Base-by-base conservation (phyloP, 2,888 invertebrate species). In the Aphelenchoides bicaudatus region DNA sequence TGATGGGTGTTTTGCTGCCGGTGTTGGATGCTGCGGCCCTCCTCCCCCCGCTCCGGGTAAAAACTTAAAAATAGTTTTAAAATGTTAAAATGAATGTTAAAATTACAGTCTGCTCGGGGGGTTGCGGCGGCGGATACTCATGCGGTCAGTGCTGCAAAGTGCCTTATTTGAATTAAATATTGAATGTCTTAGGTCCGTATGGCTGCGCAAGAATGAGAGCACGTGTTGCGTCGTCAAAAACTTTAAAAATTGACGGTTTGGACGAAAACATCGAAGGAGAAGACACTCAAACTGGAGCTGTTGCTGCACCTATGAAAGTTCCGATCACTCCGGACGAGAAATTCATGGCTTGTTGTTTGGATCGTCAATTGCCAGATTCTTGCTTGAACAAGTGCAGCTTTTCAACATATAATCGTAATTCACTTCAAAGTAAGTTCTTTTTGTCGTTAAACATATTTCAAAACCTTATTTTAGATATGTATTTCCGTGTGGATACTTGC, bases 401-500 rank as follows among this genome's bases (percentile, higher is more conserved):
- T 69, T 57, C 63, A 3, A 67, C 72, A 6, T 77, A 74, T 59
- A 75, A 72, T 37, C 67, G 73, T 16, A 62, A 71, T 21, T 67
- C 72, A 23, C 70, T 75, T 37, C 75, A 75, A 61, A 72, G 6
- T 4, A 16, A 2, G 21, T 13, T 10, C 13, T 27, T 43, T 50
- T n/a, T 47, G 34, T 8, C 43, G 5, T 53, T 1, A 39, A 37
- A 37, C 38, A 1, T 37, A 16, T 1, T 19, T 30, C 6, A 56
- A 30, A 58, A 2, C 0, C 34, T 56, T 1, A 46, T 3, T 5
- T 52, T 46, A 16, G 69, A 73, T 50, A 75, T 75, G 75, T 75
- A 76, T 65, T 75, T 75, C 71, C 74, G 76, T 43, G 66, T 67
- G 27, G 76, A 75, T 62, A 43, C 63, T 34, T 75, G 75, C 51